Conservation (phyloP, 23 tunicate genomes). For the Styela clava region DNA sequence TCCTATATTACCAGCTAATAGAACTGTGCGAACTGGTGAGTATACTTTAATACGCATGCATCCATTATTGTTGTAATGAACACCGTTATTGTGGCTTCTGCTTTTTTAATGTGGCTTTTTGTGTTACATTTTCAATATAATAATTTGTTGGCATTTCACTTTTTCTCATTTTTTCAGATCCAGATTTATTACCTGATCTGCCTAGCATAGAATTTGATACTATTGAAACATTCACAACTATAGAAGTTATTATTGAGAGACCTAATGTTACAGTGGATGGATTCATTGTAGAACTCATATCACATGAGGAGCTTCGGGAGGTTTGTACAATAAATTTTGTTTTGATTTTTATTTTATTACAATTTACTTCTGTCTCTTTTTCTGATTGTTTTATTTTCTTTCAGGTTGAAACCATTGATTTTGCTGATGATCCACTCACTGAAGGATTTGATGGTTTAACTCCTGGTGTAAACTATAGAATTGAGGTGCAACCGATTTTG, state of each 20-base stretch:
- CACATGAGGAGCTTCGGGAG: neutral
- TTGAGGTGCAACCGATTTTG: slow-evolving; percentile 6
- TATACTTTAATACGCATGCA: too few relatives aligned
- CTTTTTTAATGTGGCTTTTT: too few relatives aligned
- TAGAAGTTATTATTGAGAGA: neutral
- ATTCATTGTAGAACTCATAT: neutral
- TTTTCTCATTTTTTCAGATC: neutral
- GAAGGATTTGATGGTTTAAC: neutral
- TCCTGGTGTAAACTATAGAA: slow-evolving; percentile 1
- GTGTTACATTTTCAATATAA: too few relatives aligned
- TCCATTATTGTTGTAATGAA: too few relatives aligned
- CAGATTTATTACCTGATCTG: neutral
- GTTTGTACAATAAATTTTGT: neutral
- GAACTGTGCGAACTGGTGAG: slow-evolving; percentile 31
- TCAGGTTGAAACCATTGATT: neutral
- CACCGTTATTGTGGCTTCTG: too few relatives aligned
- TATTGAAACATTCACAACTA: neutral
- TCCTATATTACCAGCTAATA: neutral
- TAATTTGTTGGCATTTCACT: too few relatives aligned
- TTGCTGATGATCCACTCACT: neutral
- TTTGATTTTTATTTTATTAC: neutral
- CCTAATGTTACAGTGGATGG: neutral
- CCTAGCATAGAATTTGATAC: neutral
- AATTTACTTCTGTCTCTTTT: neutral
- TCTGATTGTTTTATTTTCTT: neutral